Base-by-base conservation (phyloP, 1,140 invertebrate species). In the Drusus annulatus region DNA sequence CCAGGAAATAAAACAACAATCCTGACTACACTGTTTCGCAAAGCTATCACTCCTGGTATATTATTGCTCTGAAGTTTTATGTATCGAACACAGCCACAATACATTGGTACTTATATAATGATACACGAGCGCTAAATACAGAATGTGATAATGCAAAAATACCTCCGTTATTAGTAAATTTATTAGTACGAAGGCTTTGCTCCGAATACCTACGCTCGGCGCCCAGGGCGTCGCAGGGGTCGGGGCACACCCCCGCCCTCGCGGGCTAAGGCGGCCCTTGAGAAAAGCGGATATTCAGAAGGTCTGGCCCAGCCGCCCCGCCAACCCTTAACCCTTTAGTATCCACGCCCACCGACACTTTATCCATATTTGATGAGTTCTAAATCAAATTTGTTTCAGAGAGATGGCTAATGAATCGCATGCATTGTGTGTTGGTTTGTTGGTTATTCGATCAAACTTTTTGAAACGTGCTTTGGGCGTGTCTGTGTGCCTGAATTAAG, bases 231-330 rank as follows among this genome's bases (percentile, higher is more conserved):
- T 23, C n/a, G 69, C 25, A 56, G 69, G 69, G 69, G 69, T 74
- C 56, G 56, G 54, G 8, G 36, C 8, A 45, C 7, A 45, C 36
- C 50, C 69, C 50, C 69, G 50, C 50, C 51, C 23, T 74, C 69
- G 54, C 50, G 69, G 23, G 69, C 54, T 74, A 74, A 74, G 69
- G 69, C 69, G 50, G 15, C 69, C 52, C 69, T 52, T 54, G 69
- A 74, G 69, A 74, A 74, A 74, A 74, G 69, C 69, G 69, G 69
- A 74, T 74, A 74, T 74, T 74, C 69, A 10, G 69, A 16, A 52
- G 21, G 69, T 56, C 21, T 56, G 51, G 52, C 52, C 50, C 15
- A 8, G 7, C 51, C 21, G 8, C 23, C 69, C 50, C 28, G 8
- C n/a, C 36, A 8, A 45, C 36, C 36, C 45, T 54, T 74, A 74